These are phyloP conservation scores for Plumapathes pennacea DNA, from an alignment of 92 coral and sea anemone genomes.

Conservation along the genomic window DNA sequence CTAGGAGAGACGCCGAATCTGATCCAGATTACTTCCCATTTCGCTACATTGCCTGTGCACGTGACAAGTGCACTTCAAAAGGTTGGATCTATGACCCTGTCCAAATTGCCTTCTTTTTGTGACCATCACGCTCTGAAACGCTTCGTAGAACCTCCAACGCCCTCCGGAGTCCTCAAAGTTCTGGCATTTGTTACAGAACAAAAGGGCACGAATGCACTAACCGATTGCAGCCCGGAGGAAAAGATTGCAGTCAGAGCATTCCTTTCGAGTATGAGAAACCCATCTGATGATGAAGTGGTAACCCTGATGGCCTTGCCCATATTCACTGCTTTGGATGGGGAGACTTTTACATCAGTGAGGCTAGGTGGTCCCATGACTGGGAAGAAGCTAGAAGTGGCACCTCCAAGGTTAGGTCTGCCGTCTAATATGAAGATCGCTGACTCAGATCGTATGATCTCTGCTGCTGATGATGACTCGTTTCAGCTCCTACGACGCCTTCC, in stretches of 20 bases:
- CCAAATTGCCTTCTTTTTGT: conserved; percentile 80
- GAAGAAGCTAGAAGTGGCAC: conserved; percentile 73
- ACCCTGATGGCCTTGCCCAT: conserved; percentile 83
- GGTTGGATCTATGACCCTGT: conserved; percentile 80
- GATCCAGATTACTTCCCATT: conserved; percentile 82
- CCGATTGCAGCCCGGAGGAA: conserved; percentile 56
- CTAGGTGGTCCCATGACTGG: conserved; percentile 58
- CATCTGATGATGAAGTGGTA: conserved; percentile 81
- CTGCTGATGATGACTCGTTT: conserved; percentile 88
- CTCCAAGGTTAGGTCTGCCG: conserved; percentile 78
- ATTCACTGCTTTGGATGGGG: conserved; percentile 79
- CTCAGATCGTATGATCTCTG: conserved; percentile 78
- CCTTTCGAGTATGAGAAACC: conserved; percentile 76
- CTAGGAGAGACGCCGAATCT: conserved; percentile 61
- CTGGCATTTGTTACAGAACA: conserved; percentile 54
- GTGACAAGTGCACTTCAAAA: conserved; percentile 66
- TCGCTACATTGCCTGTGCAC: conserved; percentile 75
- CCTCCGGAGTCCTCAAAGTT: conserved; percentile 84
- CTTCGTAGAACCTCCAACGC: conserved; percentile 88
- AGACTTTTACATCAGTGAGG: conserved; percentile 70
- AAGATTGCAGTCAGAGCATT: conserved; percentile 73
- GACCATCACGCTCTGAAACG: conserved; percentile 73
- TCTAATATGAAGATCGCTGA: conserved; percentile 58
- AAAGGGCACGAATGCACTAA: conserved; percentile 32
- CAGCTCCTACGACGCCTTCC: conserved; percentile 80